A percentile compares a stretch with the other conserved stretches of the same genome.
These are phyloP conservation scores for Calonectris borealis DNA, from an alignment of 2,113 vertebrate species.

Conservation along the genomic window DNA sequence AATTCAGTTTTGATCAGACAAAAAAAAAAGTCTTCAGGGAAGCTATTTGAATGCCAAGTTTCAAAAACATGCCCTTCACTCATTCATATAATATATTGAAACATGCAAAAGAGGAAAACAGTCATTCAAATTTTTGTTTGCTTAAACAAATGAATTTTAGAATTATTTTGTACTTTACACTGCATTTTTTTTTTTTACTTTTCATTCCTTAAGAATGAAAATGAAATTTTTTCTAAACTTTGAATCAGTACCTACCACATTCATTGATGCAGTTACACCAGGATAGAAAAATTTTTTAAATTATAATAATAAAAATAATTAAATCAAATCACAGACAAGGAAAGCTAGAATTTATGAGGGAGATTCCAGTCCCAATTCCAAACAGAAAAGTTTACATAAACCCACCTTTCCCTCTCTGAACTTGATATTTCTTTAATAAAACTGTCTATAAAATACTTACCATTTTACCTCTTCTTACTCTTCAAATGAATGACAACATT, in stretches of 20 bases:
- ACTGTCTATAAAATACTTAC: background rate
- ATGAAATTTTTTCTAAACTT: background rate
- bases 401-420: background rate
- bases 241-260: background rate
- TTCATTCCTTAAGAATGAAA: background rate
- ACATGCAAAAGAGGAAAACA: background rate
- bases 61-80: background rate
- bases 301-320: background rate
- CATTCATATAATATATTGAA: background rate
- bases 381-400: background rate
- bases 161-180: background rate
- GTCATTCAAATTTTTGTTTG: background rate
- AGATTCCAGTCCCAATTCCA: background rate
- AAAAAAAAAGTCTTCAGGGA: background rate
- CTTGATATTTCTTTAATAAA: background rate
- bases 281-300: background rate
- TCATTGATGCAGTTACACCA: background rate
- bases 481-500: background rate
- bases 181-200: background rate
- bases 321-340: background rate
- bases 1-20: background rate
- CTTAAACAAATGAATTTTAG: background rate
- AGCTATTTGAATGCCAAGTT: background rate
- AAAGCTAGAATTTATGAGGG: background rate
- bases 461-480: background rate